Conservation (phyloP, 2,113 vertebrate species). For the Athene cunicularia region DNA sequence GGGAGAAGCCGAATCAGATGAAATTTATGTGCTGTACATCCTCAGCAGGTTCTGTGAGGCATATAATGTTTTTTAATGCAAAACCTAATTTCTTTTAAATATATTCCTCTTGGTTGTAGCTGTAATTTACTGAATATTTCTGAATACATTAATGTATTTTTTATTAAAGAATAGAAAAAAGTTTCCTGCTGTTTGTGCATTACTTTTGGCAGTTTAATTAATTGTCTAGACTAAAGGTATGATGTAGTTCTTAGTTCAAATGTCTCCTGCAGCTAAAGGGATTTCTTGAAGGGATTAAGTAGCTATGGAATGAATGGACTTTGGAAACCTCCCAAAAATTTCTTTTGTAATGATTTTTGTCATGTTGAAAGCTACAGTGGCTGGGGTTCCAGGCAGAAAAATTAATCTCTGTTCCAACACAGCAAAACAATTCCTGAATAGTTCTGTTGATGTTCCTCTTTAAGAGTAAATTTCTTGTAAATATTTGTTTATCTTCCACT, state of each 20-base stretch:
- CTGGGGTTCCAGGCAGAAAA: background rate
- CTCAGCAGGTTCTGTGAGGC: background rate
- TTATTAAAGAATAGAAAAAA: background rate
- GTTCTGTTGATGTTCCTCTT: background rate
- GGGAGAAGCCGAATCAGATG: background rate
- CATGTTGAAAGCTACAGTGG: background rate
- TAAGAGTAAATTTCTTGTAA: background rate
- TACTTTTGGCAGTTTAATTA: constrained; percentile 34
- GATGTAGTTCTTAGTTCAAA: background rate
- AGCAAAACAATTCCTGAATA: background rate
- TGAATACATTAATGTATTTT: constrained; percentile 6
- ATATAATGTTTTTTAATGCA: background rate
- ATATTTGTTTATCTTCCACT: background rate
- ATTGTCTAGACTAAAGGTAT: constrained; percentile 40
- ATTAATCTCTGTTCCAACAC: background rate
- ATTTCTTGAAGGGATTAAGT: constrained; percentile 43
- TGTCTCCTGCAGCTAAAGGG: constrained; percentile 26
- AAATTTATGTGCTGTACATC: background rate
- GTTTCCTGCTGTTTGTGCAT: constrained; percentile 24
- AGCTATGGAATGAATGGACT: constrained; percentile 14
- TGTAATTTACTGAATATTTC: constrained; percentile 30
- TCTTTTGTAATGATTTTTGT: constrained; percentile 8
- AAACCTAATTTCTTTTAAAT: background rate
- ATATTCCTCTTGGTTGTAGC: background rate
- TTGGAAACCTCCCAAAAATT: constrained; percentile 16